Conservation (phyloP, 2,797 vertebrate species). For the Acanthis flammea region DNA sequence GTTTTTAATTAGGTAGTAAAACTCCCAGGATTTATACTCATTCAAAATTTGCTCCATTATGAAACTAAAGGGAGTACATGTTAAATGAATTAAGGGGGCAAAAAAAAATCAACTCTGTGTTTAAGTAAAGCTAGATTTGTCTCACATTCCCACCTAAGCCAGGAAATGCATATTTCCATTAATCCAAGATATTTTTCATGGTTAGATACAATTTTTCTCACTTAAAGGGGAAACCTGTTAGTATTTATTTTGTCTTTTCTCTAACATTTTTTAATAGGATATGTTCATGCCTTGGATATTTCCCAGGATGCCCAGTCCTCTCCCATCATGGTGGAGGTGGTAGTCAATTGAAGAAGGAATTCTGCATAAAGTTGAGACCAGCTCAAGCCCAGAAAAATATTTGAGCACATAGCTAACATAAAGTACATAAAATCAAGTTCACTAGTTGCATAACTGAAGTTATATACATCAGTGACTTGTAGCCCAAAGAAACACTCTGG, state of each 20-base stretch:
- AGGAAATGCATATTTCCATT: conserved; percentile 53
- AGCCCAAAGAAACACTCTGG: neutral
- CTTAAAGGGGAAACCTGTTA: neutral
- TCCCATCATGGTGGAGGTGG: neutral
- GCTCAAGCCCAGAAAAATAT: neutral
- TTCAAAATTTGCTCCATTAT: conserved; percentile 59
- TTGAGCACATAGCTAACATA: neutral
- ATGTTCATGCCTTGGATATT: neutral
- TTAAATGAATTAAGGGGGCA: conserved; percentile 37
- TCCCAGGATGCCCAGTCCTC: neutral
- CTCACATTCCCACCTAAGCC: neutral
- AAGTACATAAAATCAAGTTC: neutral
- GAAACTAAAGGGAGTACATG: conserved; percentile 64
- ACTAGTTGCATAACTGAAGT: neutral
- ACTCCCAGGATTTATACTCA: conserved; percentile 60
- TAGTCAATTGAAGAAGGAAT: neutral
- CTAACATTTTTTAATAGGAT: neutral
- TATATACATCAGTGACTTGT: neutral
- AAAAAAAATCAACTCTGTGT: accelerated
- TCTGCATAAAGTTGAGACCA: neutral
- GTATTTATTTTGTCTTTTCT: neutral
- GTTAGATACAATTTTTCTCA: neutral
- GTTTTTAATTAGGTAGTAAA: conserved; percentile 78
- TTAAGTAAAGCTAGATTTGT: conserved; percentile 52
- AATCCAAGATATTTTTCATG: neutral